A percentile compares a stretch with the other conserved stretches of the same genome.
Conservation (phyloP, 2,113 vertebrate species). For the Acrocephalus arundinaceus region DNA sequence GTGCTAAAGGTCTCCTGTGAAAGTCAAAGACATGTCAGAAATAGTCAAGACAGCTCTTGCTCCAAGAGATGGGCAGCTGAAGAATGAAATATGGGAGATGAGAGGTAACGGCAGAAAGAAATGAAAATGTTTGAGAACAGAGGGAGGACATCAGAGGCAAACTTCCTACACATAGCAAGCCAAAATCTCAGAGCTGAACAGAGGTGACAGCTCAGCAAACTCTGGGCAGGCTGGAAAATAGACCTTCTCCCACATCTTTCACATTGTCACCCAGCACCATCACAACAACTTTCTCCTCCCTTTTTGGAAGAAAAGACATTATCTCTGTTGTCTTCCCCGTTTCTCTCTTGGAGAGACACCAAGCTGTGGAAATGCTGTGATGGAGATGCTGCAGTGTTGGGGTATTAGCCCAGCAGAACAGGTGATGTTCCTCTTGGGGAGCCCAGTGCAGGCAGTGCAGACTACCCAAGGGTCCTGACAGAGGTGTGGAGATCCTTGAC, state of each 20-base stretch:
- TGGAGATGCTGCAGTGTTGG: background rate
- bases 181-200: background rate
- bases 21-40: background rate
- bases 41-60: background rate
- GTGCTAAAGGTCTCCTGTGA: background rate
- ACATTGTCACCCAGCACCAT: background rate
- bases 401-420: background rate
- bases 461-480: accelerated
- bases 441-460: background rate
- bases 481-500: accelerated
- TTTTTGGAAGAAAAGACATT: background rate
- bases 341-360: background rate
- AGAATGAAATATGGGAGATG: background rate
- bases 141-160: background rate
- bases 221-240: background rate
- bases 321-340: accelerated
- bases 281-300: background rate
- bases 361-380: background rate
- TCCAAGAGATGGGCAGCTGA: background rate
- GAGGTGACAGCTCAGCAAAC: background rate
- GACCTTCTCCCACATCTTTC: background rate
- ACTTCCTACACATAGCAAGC: background rate
- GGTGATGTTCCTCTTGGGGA: background rate
- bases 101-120: background rate
- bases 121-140: background rate